phyloP scores from a whole-genome alignment of 2,113 vertebrate genomes.

The Hemicordylus capensis region DNA sequence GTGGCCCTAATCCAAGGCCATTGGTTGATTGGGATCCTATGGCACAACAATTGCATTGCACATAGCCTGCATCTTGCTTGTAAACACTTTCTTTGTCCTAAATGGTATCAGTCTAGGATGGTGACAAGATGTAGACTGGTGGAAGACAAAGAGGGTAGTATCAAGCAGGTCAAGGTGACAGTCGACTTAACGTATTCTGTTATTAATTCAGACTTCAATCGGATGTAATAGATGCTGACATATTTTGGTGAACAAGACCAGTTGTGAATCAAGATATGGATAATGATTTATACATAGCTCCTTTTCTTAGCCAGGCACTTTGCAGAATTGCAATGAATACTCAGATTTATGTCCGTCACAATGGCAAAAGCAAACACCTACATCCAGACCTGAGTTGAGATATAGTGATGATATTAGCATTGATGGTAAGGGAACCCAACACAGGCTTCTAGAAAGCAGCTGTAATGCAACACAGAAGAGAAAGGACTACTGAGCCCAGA shows the following conservation, averaged over 20 bases:
- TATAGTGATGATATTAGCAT: not conserved
- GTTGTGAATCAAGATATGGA: slow-evolving; percentile 16
- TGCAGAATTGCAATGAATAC: not conserved
- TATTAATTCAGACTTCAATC: not conserved
- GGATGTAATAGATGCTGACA: slow-evolving; percentile 16
- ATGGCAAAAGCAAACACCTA: slow-evolving; percentile 22
- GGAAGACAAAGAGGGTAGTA: slow-evolving; percentile 22
- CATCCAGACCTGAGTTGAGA: slow-evolving; percentile 39
- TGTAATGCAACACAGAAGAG: not conserved
- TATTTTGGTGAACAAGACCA: slow-evolving; percentile 22
- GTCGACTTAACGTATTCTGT: slow-evolving; percentile 17
- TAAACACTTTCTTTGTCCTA: slow-evolving; percentile 7
- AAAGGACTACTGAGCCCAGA: not conserved
- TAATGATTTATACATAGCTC: slow-evolving; percentile 12
- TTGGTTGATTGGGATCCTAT: not conserved
- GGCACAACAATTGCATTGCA: not conserved
- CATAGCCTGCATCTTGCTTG: not conserved
- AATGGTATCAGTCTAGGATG: not conserved
- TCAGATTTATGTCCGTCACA: slow-evolving; percentile 24
- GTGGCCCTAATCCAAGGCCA: slow-evolving; percentile 2
- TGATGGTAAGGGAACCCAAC: not conserved
- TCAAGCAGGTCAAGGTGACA: slow-evolving; percentile 22
- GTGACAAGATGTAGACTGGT: slow-evolving; percentile 8
- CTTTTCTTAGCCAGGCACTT: slow-evolving; percentile 39
- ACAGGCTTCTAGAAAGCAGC: slow-evolving; percentile 3